Evolutionary conservation across 2,888 invertebrate species (phyloP).

Genomic region (Lepidochrysops patricia): DNA sequence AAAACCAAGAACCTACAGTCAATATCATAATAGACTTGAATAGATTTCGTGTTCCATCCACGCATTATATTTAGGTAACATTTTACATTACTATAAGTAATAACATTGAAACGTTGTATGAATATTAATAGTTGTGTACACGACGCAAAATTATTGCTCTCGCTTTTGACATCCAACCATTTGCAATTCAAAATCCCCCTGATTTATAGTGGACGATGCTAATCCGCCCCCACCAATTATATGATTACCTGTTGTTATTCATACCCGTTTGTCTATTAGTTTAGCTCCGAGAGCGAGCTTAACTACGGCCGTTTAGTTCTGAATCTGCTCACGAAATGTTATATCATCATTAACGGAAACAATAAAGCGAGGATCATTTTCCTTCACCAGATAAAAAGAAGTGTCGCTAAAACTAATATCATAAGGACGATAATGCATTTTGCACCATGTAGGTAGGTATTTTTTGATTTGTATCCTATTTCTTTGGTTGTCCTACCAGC

Average conservation of each 20-base stretch:
- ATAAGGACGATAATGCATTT: no score
- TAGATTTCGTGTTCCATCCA: no score
- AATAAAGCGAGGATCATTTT: neutral
- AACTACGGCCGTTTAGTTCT: neutral
- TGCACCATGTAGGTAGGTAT: no score
- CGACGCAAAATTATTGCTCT: conserved; percentile 28
- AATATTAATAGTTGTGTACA: conserved; percentile 28
- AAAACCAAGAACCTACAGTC: no score
- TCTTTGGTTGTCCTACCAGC: no score
- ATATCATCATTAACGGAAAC: neutral
- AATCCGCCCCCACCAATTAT: neutral
- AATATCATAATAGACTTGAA: no score
- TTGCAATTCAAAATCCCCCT: conserved; percentile 27
- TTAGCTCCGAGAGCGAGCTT: neutral
- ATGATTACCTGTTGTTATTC: conserved; percentile 7
- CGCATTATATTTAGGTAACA: conserved; percentile 18
- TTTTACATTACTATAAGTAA: conserved; percentile 20
- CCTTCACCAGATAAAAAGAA: neutral
- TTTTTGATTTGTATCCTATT: no score
- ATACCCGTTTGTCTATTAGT: conserved; percentile 2
- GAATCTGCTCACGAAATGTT: neutral
- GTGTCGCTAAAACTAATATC: no score
- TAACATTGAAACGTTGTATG: conserved; percentile 20
- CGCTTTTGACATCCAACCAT: conserved; percentile 29
- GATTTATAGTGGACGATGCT: conserved; percentile 26